Evolutionary conservation across 2,113 vertebrate species (phyloP).

Genomic region (Plecotus auritus): DNA sequence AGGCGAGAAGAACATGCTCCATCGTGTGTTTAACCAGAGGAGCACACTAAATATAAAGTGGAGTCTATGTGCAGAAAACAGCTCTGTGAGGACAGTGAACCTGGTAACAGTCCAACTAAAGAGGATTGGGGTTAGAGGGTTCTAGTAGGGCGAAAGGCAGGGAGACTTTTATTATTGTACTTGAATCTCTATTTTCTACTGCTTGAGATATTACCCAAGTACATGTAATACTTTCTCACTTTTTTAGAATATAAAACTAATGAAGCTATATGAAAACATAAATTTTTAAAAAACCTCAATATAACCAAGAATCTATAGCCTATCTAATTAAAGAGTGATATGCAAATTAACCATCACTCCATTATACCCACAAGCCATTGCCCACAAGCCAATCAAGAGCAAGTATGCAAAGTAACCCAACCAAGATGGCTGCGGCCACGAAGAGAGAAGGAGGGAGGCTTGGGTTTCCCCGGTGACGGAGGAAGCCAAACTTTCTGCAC

Average conservation of each 20-base stretch:
- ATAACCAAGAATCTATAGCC: not conserved
- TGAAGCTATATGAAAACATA: not conserved
- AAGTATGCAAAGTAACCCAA: too few relatives aligned
- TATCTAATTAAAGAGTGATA: too few relatives aligned
- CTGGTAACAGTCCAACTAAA: not conserved
- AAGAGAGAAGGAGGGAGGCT: too few relatives aligned
- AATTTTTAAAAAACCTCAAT: not conserved
- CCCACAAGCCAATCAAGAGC: too few relatives aligned
- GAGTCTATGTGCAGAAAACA: not conserved
- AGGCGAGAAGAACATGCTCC: fast-evolving
- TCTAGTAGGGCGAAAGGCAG: not conserved
- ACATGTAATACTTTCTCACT: not conserved
- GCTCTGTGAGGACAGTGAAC: not conserved
- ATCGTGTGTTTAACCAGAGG: fast-evolving
- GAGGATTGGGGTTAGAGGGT: fast-evolving
- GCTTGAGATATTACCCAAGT: not conserved
- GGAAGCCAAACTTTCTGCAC: too few relatives aligned
- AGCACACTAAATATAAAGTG: too few relatives aligned
- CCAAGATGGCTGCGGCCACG: too few relatives aligned
- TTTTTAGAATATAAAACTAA: not conserved
- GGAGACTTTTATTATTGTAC: not conserved
- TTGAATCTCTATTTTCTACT: not conserved
- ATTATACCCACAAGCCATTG: too few relatives aligned
- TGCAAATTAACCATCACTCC: too few relatives aligned
- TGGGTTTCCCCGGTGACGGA: too few relatives aligned